phyloP scores from a whole-genome alignment of 2,113 vertebrate genomes.

The Bothrops jararaca region DNA sequence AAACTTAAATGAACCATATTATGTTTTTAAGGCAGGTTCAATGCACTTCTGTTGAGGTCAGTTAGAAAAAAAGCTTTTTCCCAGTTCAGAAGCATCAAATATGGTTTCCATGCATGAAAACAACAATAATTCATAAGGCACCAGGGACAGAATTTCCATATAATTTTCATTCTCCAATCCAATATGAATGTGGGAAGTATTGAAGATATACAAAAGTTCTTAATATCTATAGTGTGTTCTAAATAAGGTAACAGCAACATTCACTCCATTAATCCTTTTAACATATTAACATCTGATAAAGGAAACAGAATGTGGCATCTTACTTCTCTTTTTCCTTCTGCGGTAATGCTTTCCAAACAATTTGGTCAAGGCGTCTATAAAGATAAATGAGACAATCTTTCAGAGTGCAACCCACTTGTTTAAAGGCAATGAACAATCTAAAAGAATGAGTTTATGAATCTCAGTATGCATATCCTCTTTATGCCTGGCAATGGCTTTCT shows the following conservation, averaged over 20 bases:
- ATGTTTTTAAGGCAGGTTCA: not conserved
- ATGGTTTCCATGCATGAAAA: not conserved
- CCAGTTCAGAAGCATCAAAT: not conserved
- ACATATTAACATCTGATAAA: not conserved
- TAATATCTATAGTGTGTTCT: conserved; percentile 17
- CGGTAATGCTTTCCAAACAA: conserved; percentile 75
- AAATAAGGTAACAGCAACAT: not conserved
- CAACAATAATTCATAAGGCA: not conserved
- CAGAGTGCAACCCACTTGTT: conserved; percentile 13
- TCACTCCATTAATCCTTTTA: not conserved
- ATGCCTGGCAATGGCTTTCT: not conserved
- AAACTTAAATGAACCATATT: not conserved
- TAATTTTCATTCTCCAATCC: not conserved
- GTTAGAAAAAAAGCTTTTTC: not conserved
- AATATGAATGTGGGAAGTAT: not conserved
- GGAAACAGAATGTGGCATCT: conserved; percentile 49
- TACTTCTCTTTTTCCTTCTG: conserved; percentile 78
- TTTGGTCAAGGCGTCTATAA: conserved; percentile 73
- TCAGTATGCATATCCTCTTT: not conserved
- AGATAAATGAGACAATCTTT: conserved; percentile 46
- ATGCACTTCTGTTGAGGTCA: not conserved
- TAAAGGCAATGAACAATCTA: conserved; percentile 37
- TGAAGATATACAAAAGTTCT: not conserved
- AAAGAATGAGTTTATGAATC: no score
- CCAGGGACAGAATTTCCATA: not conserved